Evolutionary conservation across 2,113 vertebrate species (phyloP).

Genomic region (Siniperca knerii): DNA sequence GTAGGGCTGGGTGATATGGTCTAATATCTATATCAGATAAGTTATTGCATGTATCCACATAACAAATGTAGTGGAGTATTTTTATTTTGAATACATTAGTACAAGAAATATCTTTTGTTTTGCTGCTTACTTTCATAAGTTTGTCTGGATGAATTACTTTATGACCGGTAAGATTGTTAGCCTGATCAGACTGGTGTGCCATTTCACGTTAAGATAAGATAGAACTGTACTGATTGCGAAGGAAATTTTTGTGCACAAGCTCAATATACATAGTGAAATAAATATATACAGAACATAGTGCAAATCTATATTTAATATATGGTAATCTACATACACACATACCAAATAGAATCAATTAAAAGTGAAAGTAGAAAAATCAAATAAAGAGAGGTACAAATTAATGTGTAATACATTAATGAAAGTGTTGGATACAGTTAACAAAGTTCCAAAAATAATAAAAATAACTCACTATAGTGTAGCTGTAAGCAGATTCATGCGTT

Average conservation of each 20-base stretch:
- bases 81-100: background rate
- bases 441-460: no score
- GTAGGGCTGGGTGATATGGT: background rate
- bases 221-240: background rate
- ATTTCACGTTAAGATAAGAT: background rate
- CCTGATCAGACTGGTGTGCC: background rate
- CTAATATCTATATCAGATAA: background rate
- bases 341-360: background rate
- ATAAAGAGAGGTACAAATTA: no score
- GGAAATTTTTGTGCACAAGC: background rate
- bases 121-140: no score
- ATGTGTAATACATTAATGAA: no score
- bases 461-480: no score
- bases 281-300: background rate
- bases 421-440: no score
- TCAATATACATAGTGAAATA: background rate
- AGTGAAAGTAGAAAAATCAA: no score
- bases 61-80: background rate
- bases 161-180: background rate
- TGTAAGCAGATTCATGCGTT: no score
- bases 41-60: background rate
- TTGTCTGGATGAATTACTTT: background rate
- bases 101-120: no score
- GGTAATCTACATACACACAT: no score
- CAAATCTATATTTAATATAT: background rate